Evolutionary conservation across 2,113 vertebrate species (phyloP).

Genomic region (Amphilophus citrinellus): DNA sequence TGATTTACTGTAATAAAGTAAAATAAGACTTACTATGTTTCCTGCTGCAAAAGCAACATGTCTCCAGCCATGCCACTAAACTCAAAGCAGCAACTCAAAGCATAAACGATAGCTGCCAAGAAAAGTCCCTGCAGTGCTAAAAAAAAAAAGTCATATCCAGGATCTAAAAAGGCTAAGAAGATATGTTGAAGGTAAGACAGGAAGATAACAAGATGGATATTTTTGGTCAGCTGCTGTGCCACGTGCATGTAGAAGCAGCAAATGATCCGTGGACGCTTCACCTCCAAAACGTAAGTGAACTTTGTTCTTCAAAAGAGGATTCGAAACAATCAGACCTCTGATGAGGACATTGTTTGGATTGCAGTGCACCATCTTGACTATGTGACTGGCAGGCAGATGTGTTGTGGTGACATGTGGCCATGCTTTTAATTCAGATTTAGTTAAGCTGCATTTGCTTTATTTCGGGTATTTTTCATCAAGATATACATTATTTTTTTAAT

Average conservation of each 20-base stretch:
- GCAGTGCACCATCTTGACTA: background rate
- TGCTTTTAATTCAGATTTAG: constrained; percentile 1
- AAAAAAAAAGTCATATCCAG: background rate
- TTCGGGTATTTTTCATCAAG: background rate
- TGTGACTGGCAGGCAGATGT: constrained; percentile 31
- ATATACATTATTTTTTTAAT: background rate
- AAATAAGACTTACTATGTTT: background rate
- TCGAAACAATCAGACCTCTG: constrained; percentile 23
- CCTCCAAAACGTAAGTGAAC: constrained; percentile 17
- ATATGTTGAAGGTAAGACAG: constrained; percentile 16
- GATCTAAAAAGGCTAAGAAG: constrained; percentile 4
- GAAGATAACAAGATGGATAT: constrained; percentile 15
- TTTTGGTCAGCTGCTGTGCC: constrained; percentile 19
- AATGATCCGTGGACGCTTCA: constrained; percentile 20
- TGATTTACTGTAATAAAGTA: constrained; percentile 18
- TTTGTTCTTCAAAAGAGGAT: constrained; percentile 25
- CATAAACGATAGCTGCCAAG: background rate
- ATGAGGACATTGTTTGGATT: constrained; percentile 30
- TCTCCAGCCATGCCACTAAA: background rate
- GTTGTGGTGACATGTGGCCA: background rate
- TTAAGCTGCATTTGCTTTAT: background rate
- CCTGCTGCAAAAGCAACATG: constrained; percentile 8
- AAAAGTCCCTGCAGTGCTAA: background rate
- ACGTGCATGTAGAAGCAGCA: constrained; percentile 19
- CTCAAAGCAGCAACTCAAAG: background rate